Evolutionary conservation across 2,888 invertebrate genomes (phyloP).

Genomic region (Dioctria linearis): DNA sequence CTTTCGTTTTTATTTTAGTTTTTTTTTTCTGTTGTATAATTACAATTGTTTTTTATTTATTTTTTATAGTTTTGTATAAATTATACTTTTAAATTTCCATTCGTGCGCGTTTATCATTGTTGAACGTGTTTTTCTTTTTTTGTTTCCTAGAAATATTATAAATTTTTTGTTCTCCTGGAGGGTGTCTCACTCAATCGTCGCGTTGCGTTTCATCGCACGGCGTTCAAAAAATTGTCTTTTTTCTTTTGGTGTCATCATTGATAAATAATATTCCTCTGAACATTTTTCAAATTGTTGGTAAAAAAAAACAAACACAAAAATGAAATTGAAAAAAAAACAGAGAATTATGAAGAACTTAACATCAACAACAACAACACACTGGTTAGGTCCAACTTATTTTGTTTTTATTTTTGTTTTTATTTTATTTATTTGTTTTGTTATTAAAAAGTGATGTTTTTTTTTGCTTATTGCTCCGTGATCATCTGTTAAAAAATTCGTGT

Average conservation of each 20-base stretch:
- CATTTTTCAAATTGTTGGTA: conserved; percentile 22
- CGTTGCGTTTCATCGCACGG: too few species aligned
- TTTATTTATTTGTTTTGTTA: neutral
- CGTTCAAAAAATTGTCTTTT: conserved; percentile 34
- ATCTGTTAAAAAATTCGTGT: conserved; percentile 25
- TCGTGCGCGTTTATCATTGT: conserved; percentile 32
- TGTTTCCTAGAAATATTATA: neutral
- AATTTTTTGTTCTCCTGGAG: neutral
- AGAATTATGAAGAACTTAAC: too few species aligned
- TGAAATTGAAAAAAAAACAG: too few species aligned
- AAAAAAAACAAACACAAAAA: conserved; percentile 6
- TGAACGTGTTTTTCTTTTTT: conserved; percentile 21
- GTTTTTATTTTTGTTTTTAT: too few species aligned
- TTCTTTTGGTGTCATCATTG: conserved; percentile 31
- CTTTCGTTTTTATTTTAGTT: conserved; percentile 10
- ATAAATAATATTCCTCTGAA: neutral
- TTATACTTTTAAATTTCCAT: conserved; percentile 43
- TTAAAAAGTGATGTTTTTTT: conserved; percentile 9
- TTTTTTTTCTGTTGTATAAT: conserved; percentile 35
- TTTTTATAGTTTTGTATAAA: neutral
- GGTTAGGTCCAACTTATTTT: conserved; percentile 29
- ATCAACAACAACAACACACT: conserved; percentile 1
- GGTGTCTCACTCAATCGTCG: conserved; percentile 39
- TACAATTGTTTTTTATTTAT: neutral
- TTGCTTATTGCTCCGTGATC: conserved; percentile 10